Percentiles rank a stretch among this genome's conserved stretches.
Evolutionary conservation across 2,797 vertebrate species (phyloP).

Genomic region (Hippocampus kuda): DNA sequence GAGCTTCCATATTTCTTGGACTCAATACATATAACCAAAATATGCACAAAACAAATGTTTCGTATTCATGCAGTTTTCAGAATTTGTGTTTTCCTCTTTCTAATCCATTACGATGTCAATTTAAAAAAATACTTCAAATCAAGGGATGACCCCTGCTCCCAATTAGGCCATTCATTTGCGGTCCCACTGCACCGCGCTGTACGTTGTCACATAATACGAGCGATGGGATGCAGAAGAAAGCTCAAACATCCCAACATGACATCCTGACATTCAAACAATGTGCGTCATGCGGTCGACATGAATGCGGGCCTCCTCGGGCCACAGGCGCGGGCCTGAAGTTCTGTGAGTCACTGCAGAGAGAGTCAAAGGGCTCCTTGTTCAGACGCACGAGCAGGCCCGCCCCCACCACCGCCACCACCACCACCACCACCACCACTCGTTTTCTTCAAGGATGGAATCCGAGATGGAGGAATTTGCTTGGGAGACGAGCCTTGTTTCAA

Average conservation of each 20-base stretch:
- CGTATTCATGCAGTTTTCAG: too few relatives aligned
- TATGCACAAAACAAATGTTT: too few relatives aligned
- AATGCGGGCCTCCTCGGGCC: constrained; percentile 29
- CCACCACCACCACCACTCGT: constrained; percentile 9
- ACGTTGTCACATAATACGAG: not conserved
- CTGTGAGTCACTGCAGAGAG: constrained; percentile 47
- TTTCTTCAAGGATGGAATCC: constrained; percentile 20
- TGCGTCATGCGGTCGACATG: constrained; percentile 50
- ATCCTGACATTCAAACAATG: constrained; percentile 39
- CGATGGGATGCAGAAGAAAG: not conserved
- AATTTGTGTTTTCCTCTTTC: too few relatives aligned
- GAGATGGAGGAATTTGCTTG: constrained; percentile 24
- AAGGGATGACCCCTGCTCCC: too few relatives aligned
- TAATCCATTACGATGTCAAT: too few relatives aligned
- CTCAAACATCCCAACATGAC: constrained; percentile 28
- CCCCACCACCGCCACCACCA: too few relatives aligned
- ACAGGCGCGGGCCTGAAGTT: constrained; percentile 35
- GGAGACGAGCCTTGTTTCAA: constrained; percentile 14
- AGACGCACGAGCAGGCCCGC: not conserved
- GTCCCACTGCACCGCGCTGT: too few relatives aligned
- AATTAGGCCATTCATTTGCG: too few relatives aligned
- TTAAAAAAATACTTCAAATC: too few relatives aligned
- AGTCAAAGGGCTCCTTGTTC: constrained; percentile 59
- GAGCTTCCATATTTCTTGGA: too few relatives aligned
- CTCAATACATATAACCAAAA: too few relatives aligned